These are phyloP conservation scores for Leptinotarsa tumamoca DNA, from an alignment of 2,888 invertebrate genomes.

Conservation along the genomic window DNA sequence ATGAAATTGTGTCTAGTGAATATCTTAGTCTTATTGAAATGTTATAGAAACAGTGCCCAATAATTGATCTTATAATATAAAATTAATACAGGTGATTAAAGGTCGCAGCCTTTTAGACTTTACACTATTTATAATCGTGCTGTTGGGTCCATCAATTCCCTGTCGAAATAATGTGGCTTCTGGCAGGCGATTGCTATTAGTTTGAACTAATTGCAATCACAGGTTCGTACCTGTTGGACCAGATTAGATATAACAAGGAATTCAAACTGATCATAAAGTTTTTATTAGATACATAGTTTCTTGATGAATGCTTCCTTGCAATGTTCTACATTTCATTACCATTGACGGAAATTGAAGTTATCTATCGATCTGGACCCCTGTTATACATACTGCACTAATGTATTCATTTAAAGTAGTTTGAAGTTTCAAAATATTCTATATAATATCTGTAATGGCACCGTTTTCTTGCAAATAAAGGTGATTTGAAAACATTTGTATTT, in stretches of 20 bases:
- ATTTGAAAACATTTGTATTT: not conserved
- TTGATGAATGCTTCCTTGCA: not conserved
- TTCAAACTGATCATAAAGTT: slow-evolving; percentile 6
- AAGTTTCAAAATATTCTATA: slow-evolving; percentile 19
- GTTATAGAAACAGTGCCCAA: not conserved
- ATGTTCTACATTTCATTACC: not conserved
- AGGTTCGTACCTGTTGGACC: slow-evolving; percentile 55
- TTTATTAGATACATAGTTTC: not conserved
- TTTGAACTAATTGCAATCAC: slow-evolving; percentile 51
- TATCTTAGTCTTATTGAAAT: not conserved
- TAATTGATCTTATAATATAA: slow-evolving; percentile 45
- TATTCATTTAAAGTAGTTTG: slow-evolving; percentile 52
- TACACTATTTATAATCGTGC: slow-evolving; percentile 50
- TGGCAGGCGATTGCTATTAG: slow-evolving; percentile 64
- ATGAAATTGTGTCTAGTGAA: not conserved
- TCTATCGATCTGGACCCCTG: slow-evolving; percentile 55
- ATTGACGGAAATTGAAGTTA: slow-evolving; percentile 3
- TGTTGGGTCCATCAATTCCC: slow-evolving; percentile 74
- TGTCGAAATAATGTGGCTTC: slow-evolving; percentile 64
- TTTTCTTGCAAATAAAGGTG: slow-evolving; percentile 9
- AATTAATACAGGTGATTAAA: slow-evolving; percentile 60
- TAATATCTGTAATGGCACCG: not conserved
- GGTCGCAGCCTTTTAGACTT: slow-evolving; percentile 60
- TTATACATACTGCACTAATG: slow-evolving; percentile 54
- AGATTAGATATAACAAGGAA: slow-evolving; percentile 41